phyloP scores from a whole-genome alignment of 2,888 invertebrate genomes.

The Venustoraphidia nigricollis region DNA sequence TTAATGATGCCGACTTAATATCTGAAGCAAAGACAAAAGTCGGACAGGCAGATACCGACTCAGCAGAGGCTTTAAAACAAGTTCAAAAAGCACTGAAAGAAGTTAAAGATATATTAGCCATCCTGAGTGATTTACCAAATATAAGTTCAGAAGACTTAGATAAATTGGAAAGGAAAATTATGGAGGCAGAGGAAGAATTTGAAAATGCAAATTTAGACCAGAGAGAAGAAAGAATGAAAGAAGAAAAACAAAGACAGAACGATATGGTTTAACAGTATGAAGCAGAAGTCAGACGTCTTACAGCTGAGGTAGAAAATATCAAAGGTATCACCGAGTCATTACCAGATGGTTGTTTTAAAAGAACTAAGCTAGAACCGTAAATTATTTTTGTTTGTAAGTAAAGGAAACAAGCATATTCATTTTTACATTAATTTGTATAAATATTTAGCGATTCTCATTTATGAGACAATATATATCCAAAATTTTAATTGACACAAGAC shows the following conservation, averaged over 20 bases:
- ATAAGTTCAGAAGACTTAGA: slow-evolving; percentile 53
- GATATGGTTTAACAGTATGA: slow-evolving; percentile 69
- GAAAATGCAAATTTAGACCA: slow-evolving; percentile 57
- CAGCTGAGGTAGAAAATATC: slow-evolving; percentile 67
- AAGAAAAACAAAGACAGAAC: slow-evolving; percentile 34
- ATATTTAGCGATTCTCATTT: too few relatives aligned
- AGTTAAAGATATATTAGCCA: slow-evolving; percentile 60
- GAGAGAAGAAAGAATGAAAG: slow-evolving; percentile 55
- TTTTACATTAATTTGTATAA: too few relatives aligned
- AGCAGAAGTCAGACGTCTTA: slow-evolving; percentile 53
- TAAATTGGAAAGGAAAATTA: slow-evolving; percentile 41
- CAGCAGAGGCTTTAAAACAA: slow-evolving; percentile 63
- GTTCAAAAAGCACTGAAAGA: slow-evolving; percentile 67
- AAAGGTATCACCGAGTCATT: slow-evolving; percentile 64
- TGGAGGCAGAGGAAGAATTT: slow-evolving; percentile 54
- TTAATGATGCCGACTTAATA: slow-evolving; percentile 53
- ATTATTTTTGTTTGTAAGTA: neutral
- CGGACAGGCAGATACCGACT: slow-evolving; percentile 73
- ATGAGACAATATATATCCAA: too few relatives aligned
- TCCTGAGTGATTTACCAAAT: slow-evolving; percentile 57
- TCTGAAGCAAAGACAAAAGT: slow-evolving; percentile 66
- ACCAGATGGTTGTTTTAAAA: slow-evolving; percentile 67
- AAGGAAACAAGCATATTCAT: too few relatives aligned
- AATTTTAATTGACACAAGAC: too few relatives aligned
- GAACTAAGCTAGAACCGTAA: slow-evolving; percentile 58